Percentiles rank a stretch among this genome's conserved stretches.
These are phyloP conservation scores for Gari tellinella DNA, from an alignment of 2,888 invertebrate genomes.

Conservation along the genomic window DNA sequence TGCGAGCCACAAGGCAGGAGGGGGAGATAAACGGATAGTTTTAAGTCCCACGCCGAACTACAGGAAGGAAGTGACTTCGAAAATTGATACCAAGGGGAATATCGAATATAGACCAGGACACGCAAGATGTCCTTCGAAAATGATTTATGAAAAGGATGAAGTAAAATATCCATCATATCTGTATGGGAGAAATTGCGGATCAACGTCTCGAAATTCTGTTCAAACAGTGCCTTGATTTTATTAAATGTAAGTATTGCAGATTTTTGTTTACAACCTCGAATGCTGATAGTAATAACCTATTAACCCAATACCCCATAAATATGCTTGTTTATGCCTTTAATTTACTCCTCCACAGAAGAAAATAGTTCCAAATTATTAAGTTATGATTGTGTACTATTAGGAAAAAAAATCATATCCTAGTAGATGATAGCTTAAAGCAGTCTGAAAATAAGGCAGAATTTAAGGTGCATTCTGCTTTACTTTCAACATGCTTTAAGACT, in stretches of 20 bases:
- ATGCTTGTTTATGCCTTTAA: too few species aligned
- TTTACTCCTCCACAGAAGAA: too few species aligned
- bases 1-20: constrained; percentile 66
- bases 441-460: too few species aligned
- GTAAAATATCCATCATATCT: constrained; percentile 46
- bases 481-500: too few species aligned
- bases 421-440: too few species aligned
- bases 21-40: constrained; percentile 63
- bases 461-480: too few species aligned
- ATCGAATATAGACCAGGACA: constrained; percentile 48
- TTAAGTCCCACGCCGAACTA: constrained; percentile 37
- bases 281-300: neutral
- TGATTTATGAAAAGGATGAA: constrained; percentile 50
- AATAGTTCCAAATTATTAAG: too few species aligned
- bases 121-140: constrained; percentile 12
- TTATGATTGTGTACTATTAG: too few species aligned
- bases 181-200: constrained; percentile 34
- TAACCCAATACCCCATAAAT: too few species aligned
- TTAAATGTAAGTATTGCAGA: constrained; percentile 34
- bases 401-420: neutral
- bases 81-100: constrained; percentile 52
- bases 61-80: constrained; percentile 28
- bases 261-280: neutral
- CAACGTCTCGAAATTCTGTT: constrained; percentile 52
- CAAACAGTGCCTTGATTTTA: constrained; percentile 55